A percentile compares a stretch with the other conserved stretches of the same genome.
phyloP scores from a whole-genome alignment of 2,113 vertebrate genomes.

The Pleuronectes platessa region DNA sequence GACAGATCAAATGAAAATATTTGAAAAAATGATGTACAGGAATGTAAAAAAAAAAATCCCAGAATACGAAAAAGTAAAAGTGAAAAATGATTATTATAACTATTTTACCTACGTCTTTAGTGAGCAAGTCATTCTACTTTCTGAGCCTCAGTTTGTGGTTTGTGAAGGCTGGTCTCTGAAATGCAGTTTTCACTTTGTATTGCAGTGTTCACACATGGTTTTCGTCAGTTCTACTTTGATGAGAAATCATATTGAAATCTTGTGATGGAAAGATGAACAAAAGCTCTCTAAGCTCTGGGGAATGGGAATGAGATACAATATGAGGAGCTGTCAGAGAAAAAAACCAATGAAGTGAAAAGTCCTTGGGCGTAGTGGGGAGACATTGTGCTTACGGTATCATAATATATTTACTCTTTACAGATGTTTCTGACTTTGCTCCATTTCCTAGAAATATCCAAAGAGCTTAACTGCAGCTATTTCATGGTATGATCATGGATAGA shows the following conservation, averaged over 20 bases:
- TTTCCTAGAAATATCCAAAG: background rate
- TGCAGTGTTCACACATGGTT: conserved; percentile 15
- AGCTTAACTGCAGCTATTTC: background rate
- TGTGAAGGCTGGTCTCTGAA: background rate
- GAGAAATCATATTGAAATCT: conserved; percentile 43
- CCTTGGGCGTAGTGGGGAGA: conserved; percentile 28
- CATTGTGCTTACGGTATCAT: conserved; percentile 38
- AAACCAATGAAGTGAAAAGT: conserved; percentile 51
- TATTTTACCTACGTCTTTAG: background rate
- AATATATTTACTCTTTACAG: conserved; percentile 38
- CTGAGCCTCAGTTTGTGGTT: background rate
- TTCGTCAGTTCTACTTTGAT: conserved; percentile 29
- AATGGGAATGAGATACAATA: conserved; percentile 49
- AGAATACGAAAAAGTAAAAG: too few relatives aligned
- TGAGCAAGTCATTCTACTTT: background rate
- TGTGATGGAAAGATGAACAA: conserved; percentile 63
- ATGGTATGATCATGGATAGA: background rate
- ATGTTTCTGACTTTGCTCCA: conserved; percentile 4
- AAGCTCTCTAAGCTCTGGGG: conserved; percentile 31
- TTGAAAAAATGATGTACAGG: too few relatives aligned
- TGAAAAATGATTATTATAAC: background rate
- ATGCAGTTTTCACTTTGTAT: background rate
- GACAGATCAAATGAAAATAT: background rate
- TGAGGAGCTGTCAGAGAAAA: conserved; percentile 43
- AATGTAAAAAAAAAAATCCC: background rate